Conservation (phyloP, 2,888 invertebrate species). For the Drosophila emarginata region DNA sequence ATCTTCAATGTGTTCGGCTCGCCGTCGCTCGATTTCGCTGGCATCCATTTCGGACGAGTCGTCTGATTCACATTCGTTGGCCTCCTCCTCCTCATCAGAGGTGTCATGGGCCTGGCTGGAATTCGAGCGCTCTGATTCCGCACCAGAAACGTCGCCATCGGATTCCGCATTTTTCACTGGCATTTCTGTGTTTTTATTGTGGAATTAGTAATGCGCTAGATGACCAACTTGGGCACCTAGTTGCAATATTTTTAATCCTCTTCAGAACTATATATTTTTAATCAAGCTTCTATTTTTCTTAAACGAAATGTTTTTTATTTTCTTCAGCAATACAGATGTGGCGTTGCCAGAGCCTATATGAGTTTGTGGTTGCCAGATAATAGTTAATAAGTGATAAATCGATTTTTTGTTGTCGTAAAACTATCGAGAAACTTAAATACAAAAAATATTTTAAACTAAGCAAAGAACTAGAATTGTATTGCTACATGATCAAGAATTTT, state of each 20-base stretch:
- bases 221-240: conserved; percentile 4
- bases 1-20: conserved; percentile 92
- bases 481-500: too few relatives aligned
- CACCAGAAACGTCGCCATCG: conserved; percentile 86
- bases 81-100: conserved; percentile 85
- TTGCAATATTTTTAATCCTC: background rate
- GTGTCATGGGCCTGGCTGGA: conserved; percentile 89
- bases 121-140: conserved; percentile 87
- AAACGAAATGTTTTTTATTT: conserved; percentile 5
- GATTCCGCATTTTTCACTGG: conserved; percentile 87
- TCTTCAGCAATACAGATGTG: conserved; percentile 1
- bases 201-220: background rate
- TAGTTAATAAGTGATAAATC: too few relatives aligned
- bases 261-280: background rate
- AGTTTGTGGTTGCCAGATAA: background rate
- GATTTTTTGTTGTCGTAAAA: too few relatives aligned
- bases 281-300: background rate
- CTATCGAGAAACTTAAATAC: too few relatives aligned
- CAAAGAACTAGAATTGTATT: too few relatives aligned
- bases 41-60: conserved; percentile 96
- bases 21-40: conserved; percentile 92
- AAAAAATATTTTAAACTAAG: too few relatives aligned
- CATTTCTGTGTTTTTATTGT: conserved; percentile 81
- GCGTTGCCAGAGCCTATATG: background rate
- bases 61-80: conserved; percentile 91